Evolutionary conservation across 2,888 invertebrate species (phyloP), one percentile per base, ranked within the genome.

Genomic region (Biston betularia): DNA sequence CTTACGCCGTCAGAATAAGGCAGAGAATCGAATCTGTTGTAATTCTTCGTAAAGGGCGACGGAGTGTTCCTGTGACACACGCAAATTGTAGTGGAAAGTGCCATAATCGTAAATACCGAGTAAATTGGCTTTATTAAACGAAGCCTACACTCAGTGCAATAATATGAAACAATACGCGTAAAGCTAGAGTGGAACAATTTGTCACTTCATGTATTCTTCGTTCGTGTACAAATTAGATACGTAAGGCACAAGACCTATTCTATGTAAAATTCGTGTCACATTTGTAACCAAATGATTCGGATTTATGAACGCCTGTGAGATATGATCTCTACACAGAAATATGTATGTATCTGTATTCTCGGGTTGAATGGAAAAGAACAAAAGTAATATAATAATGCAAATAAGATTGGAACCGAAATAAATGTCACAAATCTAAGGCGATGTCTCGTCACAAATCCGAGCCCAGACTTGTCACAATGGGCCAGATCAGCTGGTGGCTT

Each of bases 41-140:
- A 50, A 48, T 6, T 65, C 57, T 67, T 73, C 66, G 72, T 74
- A 71, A 77, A 79, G 77, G 75, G 72, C 69, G 70, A 72, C 72
- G 69, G 76, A 76, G 72, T 75, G 73, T 75, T 77, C 70, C 69
- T 79, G 79, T 82, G 79, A 82, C 80, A 84, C 79, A 81, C 81
- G 79, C 80, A 83, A 82, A 85, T 85, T 85, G 78, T 83, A 82
- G 81, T 79, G 77, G 79, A 79, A 83, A 81, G 65, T 79, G 79
- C 78, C 71, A 76, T 84, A 80, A 83, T 78, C 79, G 77, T 84
- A 85, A 84, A 85, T 83, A 77, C 76, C 68, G 71, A 75, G 75
- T 77, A 83, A 83, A 85, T 85, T 85, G 82, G 79, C 79, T 81
- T 83, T 84, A 84, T 83, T 81, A 81, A 82, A 80, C 75, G 73